Percentiles rank a stretch among this genome's conserved stretches.
Conservation (phyloP, 2,113 vertebrate genomes). For the Stomatorhinus ivindoensis region DNA sequence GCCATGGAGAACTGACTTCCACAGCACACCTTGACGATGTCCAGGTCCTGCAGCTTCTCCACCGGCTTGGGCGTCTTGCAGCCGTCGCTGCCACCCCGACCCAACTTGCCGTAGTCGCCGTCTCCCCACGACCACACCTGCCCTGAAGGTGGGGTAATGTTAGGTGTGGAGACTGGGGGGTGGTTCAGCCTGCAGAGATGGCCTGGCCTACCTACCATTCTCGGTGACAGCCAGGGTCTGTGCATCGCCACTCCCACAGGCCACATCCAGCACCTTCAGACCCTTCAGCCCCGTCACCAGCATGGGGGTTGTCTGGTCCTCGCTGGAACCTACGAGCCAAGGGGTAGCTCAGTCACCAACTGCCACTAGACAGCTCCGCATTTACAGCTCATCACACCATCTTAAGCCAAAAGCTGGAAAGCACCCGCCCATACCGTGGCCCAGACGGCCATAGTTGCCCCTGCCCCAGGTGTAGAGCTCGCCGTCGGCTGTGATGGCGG, state of each 20-base stretch:
- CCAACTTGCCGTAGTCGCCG: constrained; percentile 93
- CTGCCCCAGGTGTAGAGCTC: constrained; percentile 94
- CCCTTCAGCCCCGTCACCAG: constrained; percentile 89
- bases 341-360: neutral
- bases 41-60: constrained; percentile 91
- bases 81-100: constrained; percentile 91
- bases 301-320: constrained; percentile 93
- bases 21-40: constrained; percentile 86
- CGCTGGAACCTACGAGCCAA: constrained; percentile 75
- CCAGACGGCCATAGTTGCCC: constrained; percentile 92
- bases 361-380: neutral
- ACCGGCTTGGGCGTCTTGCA: constrained; percentile 93
- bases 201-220: constrained; percentile 65
- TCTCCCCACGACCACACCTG: constrained; percentile 99
- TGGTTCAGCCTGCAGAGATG: too few species aligned
- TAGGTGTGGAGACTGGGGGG: neutral
- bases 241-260: constrained; percentile 92
- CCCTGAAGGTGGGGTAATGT: constrained; percentile 56
- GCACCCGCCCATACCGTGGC: constrained; percentile 68
- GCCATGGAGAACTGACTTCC: constrained; percentile 95
- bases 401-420: too few species aligned
- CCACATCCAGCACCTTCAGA: constrained; percentile 85
- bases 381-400: neutral
- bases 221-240: constrained; percentile 94
- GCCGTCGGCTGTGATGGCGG: constrained; percentile 87